These are phyloP conservation scores for Gasterosteus aculeatus DNA, from an alignment of 2,113 vertebrate species.

Conservation along the genomic window DNA sequence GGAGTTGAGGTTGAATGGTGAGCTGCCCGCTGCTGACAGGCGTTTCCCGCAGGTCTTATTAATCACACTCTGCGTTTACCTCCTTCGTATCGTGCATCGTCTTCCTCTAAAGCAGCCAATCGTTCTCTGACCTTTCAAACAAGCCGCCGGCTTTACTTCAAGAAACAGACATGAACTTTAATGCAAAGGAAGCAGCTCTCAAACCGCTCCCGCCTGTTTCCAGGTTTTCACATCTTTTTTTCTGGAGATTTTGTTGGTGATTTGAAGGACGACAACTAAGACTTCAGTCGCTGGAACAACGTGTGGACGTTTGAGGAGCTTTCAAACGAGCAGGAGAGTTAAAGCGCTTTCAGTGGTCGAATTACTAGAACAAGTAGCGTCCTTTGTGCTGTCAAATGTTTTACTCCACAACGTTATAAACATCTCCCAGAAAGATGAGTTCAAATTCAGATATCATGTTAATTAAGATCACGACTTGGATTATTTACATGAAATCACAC, in stretches of 20 bases:
- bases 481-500: too few species aligned
- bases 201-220: not conserved
- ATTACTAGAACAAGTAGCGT: too few species aligned
- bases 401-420: not conserved
- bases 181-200: not conserved
- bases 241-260: not conserved
- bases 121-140: not conserved
- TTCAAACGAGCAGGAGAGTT: too few species aligned
- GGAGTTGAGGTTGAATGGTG: not conserved
- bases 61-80: not conserved
- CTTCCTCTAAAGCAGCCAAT: not conserved
- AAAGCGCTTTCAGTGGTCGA: too few species aligned
- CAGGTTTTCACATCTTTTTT: not conserved
- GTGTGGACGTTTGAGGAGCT: too few species aligned
- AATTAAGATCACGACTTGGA: too few species aligned
- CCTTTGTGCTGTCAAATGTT: not conserved
- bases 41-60: not conserved
- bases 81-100: too few species aligned
- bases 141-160: not conserved
- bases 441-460: too few species aligned
- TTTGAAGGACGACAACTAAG: slow-evolving; percentile 4
- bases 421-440: not conserved
- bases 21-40: not conserved
- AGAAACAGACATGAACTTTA: not conserved
- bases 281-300: not conserved